Base-by-base conservation (phyloP, 2,797 vertebrate genomes). In the Eulemur coronatus region DNA sequence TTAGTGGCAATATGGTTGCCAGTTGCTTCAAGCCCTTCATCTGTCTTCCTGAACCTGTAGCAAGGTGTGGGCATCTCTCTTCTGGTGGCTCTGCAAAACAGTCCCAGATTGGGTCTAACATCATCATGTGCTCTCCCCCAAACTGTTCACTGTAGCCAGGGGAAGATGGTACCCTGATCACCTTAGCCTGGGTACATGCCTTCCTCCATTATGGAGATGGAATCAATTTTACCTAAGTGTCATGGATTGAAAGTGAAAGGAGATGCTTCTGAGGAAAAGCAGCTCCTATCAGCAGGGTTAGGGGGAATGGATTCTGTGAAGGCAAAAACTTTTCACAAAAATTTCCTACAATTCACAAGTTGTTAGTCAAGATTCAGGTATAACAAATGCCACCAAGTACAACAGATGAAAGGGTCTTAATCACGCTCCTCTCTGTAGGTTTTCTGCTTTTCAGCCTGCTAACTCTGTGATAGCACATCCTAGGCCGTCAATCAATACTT, bases 401-500 rank as follows among this genome's bases (percentile, higher is more conserved):
- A 86, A 65, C 7, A 86, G 41, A 69, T 46, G 46, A 50, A 46
- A 92, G 63, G 81, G 13, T 2, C 30, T 46, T 61, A 35, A 59
- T 79, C 50, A 63, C 3, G n/a, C 35, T 81, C 7, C 20, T 90
- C 48, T 94, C n/a, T 78, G 18, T 33, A 48, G 28, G 41, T 65
- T 88, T 95, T 97, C 93, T 78, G 50, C 14, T 65, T 88, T 94
- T 91, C 72, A 95, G 33, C 52, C 48, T 84, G 33, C 22, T 89
- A 94, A 46, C 43, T 30, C 38, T 84, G 41, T 89, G 96, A 95
- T n/a, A 95, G 38, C 80, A 86, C 85, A 86, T 94, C 28, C 2
- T 38, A 80, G 73, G 46, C 41, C 38, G 76, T 57, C 92, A 89
- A 84, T 96, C 69, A 96, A 91, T 95, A 91, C 52, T 96, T 97